phyloP scores from a whole-genome alignment of 2,113 vertebrate species.

The Pelvicachromis taeniatus region DNA sequence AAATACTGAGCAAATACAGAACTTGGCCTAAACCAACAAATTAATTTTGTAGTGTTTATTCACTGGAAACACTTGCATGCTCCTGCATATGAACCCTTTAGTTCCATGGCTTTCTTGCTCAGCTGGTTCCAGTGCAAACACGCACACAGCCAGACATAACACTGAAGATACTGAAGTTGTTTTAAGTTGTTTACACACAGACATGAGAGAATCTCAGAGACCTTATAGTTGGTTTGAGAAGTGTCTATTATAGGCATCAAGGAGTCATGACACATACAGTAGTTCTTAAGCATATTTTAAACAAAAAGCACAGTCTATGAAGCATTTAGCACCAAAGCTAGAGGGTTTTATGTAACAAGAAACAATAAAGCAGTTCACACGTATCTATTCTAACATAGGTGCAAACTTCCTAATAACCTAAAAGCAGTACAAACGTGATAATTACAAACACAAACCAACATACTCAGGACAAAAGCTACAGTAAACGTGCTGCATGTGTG shows the following conservation, averaged over 20 bases:
- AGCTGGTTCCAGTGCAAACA: conserved; percentile 47
- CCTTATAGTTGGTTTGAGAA: not conserved
- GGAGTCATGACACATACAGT: not conserved
- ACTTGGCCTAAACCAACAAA: not conserved
- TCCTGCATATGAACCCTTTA: not conserved
- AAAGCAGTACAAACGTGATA: not conserved
- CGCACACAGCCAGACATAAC: not conserved
- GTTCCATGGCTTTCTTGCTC: not conserved
- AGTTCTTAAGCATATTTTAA: not conserved
- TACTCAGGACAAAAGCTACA: not conserved
- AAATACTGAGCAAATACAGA: not conserved
- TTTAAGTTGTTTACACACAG: conserved; percentile 1
- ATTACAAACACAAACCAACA: not conserved
- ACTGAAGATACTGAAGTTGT: not conserved
- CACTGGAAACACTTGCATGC: not conserved
- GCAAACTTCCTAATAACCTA: not conserved
- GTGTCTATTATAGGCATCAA: not conserved
- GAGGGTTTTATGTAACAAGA: not conserved
- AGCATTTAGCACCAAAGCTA: not conserved
- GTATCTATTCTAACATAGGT: not conserved
- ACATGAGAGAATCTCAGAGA: not conserved
- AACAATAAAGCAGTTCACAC: not conserved
- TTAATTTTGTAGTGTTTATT: not conserved
- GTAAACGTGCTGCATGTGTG: not conserved
- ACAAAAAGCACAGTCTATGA: not conserved